Conservation (phyloP, 2,113 vertebrate genomes). For the Rhodinocichla rosea region DNA sequence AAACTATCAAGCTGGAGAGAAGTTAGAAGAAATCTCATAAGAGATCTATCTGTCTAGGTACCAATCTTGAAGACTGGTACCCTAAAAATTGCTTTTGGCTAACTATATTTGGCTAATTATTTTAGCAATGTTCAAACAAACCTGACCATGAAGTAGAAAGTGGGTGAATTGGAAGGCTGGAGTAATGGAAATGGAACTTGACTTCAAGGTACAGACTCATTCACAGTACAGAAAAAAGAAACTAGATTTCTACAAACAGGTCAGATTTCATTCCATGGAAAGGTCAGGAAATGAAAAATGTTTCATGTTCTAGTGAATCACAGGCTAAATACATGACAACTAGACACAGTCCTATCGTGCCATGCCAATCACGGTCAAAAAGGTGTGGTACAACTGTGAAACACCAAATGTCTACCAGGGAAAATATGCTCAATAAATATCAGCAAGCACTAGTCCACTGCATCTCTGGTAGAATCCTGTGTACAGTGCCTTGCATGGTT, state of each 20-base stretch:
- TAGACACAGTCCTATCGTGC: fast-evolving
- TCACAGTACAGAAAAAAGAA: neutral
- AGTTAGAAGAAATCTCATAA: neutral
- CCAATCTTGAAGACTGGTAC: neutral
- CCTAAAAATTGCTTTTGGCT: neutral
- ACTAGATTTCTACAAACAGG: neutral
- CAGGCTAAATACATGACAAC: neutral
- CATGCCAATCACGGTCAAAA: neutral
- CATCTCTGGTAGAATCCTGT: neutral
- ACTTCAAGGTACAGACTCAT: neutral
- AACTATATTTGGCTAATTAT: neutral
- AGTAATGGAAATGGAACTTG: neutral
- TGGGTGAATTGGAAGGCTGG: neutral
- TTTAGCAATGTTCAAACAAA: neutral
- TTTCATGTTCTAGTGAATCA: neutral
- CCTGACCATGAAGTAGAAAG: neutral
- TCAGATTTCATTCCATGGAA: neutral
- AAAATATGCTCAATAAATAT: neutral
- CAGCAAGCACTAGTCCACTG: neutral
- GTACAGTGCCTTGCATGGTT: neutral
- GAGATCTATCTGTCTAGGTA: neutral
- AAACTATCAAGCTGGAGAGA: neutral
- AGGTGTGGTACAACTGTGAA: neutral
- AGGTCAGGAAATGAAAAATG: neutral
- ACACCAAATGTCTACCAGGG: neutral